A percentile compares a stretch with the other conserved stretches of the same genome.
Conservation (phyloP, 2,113 vertebrate species). For the Calonectris borealis region DNA sequence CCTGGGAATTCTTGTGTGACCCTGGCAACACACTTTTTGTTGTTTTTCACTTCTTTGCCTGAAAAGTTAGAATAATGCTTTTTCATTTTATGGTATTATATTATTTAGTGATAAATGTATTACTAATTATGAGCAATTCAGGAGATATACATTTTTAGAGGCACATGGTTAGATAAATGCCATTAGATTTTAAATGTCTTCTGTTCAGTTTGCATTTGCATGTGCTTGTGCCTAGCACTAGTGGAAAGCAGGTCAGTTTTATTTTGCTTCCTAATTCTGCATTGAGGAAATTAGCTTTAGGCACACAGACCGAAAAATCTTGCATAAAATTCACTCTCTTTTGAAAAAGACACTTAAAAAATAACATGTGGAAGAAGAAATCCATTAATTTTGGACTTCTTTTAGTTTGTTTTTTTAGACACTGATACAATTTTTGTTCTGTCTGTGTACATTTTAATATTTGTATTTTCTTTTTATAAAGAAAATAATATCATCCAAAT, state of each 20-base stretch:
- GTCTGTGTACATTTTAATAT: background rate
- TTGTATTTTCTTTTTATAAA: background rate
- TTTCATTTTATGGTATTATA: background rate
- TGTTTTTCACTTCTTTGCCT: constrained; percentile 1
- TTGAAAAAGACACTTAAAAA: background rate
- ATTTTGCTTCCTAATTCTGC: background rate
- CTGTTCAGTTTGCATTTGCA: background rate
- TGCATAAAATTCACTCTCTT: background rate
- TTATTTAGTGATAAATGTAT: background rate
- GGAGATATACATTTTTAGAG: background rate
- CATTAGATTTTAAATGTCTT: background rate
- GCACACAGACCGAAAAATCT: background rate
- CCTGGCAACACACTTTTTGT: background rate
- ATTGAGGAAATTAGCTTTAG: background rate
- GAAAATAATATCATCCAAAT: background rate
- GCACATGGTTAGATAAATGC: background rate
- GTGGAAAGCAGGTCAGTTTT: background rate
- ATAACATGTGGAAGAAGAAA: background rate
- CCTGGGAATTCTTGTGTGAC: constrained; percentile 2
- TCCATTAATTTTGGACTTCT: background rate
- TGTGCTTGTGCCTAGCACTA: background rate
- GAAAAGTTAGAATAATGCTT: constrained; percentile 10
- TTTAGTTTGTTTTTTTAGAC: background rate
- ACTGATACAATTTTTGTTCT: background rate
- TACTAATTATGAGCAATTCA: background rate